Percentiles rank a stretch among this genome's conserved stretches.
Evolutionary conservation across 1,140 invertebrate genomes (phyloP).

Genomic region (Drosophila prosaltans): DNA sequence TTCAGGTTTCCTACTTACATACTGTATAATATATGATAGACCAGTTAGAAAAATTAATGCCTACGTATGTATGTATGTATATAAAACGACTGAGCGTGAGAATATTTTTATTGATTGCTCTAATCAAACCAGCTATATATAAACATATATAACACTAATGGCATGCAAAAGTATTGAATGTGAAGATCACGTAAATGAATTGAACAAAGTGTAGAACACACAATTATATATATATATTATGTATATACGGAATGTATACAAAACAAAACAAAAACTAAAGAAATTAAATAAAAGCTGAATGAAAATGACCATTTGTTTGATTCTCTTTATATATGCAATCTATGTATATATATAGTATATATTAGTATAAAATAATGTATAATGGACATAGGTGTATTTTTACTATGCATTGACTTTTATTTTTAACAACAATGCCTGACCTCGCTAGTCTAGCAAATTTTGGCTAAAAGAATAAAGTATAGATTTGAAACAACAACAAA

Average conservation of each 20-base stretch:
- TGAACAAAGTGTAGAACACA: constrained; percentile 35
- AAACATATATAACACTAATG: not conserved
- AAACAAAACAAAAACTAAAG: constrained; percentile 26
- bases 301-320: constrained; percentile 37
- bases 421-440: constrained; percentile 37
- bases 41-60: not conserved
- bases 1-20: constrained; percentile 10
- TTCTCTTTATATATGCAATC: constrained; percentile 4
- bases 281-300: constrained; percentile 39
- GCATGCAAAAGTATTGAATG: constrained; percentile 57
- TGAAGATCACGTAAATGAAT: constrained; percentile 74
- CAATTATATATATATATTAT: constrained; percentile 32
- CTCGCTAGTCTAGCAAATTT: constrained; percentile 27
- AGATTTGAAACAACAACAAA: constrained; percentile 34
- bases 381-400: constrained; percentile 24
- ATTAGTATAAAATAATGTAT: too few species aligned
- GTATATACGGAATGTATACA: constrained; percentile 24
- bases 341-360: not conserved
- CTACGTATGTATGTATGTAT: not conserved
- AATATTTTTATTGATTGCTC: constrained; percentile 59
- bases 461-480: constrained; percentile 20
- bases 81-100: constrained; percentile 60
- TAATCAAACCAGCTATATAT: constrained; percentile 48
- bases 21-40: not conserved
- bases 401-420: constrained; percentile 36